phyloP scores from a whole-genome alignment of 2,888 invertebrate genomes.

The Taenaris catops region DNA sequence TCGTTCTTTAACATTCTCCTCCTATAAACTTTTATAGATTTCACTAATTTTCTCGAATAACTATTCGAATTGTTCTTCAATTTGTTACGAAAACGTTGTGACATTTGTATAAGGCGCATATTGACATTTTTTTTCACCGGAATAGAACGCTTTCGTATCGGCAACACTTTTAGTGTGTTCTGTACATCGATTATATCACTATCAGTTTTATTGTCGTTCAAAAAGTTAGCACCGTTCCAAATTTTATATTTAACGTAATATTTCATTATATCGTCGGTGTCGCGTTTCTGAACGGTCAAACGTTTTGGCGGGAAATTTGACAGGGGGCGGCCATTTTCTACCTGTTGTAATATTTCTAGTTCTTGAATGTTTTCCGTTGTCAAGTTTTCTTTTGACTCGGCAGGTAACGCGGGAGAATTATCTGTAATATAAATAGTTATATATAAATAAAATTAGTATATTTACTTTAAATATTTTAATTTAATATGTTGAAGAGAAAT shows the following conservation, averaged over 20 bases:
- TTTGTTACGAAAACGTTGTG: neutral
- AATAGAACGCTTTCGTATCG: conserved; percentile 2
- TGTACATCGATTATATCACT: conserved; percentile 15
- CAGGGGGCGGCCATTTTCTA: conserved; percentile 22
- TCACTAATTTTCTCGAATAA: conserved; percentile 5
- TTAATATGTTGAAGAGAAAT: too few species aligned
- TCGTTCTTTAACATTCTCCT: conserved; percentile 2
- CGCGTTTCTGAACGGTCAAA: conserved; percentile 35
- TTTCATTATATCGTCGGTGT: conserved; percentile 37
- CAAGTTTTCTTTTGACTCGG: conserved; percentile 2
- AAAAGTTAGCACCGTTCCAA: conserved; percentile 38
- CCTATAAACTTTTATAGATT: conserved; percentile 7
- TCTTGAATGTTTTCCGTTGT: conserved; percentile 3
- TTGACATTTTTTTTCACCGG: neutral
- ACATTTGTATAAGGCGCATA: conserved; percentile 1
- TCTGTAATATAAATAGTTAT: conserved; percentile 8
- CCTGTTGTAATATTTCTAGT: conserved; percentile 24
- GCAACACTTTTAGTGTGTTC: conserved; percentile 12
- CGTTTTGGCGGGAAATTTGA: conserved; percentile 23
- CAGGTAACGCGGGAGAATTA: neutral
- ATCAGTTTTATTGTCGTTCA: neutral
- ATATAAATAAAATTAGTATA: too few species aligned
- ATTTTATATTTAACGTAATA: conserved; percentile 56
- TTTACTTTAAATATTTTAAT: too few species aligned
- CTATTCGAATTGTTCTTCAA: neutral